phyloP scores from a whole-genome alignment of 2,113 vertebrate genomes.

The Tursiops truncatus region DNA sequence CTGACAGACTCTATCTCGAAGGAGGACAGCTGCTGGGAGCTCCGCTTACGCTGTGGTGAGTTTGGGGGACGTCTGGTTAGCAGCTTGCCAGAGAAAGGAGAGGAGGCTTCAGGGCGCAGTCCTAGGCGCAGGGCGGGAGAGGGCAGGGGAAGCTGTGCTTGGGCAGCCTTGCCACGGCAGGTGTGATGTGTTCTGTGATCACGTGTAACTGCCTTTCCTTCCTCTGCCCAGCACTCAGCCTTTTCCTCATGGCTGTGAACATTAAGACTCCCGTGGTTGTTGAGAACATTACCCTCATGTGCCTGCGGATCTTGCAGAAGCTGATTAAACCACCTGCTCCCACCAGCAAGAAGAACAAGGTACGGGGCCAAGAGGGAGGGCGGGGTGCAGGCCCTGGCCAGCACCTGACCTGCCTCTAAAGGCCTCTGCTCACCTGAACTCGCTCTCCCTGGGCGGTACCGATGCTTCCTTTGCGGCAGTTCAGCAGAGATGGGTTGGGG shows the following conservation, averaged over 20 bases:
- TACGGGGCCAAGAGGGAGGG: conserved; percentile 58
- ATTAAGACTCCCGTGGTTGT: conserved; percentile 99
- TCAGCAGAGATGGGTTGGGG: neutral
- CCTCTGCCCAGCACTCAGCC: conserved; percentile 89
- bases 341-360: conserved; percentile 99
- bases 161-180: neutral
- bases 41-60: conserved; percentile 96
- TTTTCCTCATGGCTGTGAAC: conserved; percentile 99
- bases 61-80: neutral
- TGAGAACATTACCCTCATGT: conserved; percentile 99
- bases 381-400: fast-evolving
- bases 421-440: neutral
- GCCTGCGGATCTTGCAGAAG: conserved; percentile 97
- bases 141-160: fast-evolving
- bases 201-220: neutral
- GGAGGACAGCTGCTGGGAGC: conserved; percentile 98
- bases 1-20: conserved; percentile 98
- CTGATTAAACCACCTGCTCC: conserved; percentile 97
- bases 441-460: neutral
- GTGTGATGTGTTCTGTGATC: fast-evolving
- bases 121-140: fast-evolving
- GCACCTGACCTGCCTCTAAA: neutral
- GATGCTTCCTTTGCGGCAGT: neutral
- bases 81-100: neutral
- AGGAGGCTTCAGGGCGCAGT: neutral